Base-by-base conservation (phyloP, 92 coral and sea anemone species). In the Epizoanthus ramosus region DNA sequence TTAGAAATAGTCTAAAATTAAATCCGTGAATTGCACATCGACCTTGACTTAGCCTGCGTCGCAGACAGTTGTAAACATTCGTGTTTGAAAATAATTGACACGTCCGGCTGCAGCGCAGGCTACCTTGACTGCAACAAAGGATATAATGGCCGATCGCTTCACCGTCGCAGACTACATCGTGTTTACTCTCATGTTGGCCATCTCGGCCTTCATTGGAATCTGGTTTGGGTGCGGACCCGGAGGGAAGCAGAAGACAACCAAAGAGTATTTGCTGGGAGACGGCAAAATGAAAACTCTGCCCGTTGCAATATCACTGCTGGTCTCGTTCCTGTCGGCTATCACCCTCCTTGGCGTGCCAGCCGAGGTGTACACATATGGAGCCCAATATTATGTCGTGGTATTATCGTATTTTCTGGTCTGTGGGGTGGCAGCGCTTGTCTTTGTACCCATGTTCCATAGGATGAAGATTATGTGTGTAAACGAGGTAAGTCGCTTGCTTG, bases 301-400 rank as follows among this genome's bases (percentile, higher is more conserved):
- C n/a, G 83, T 91, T 16, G 87, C 94, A 3, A 68, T 92, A 24
- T 92, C 95, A 7, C 69, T 89, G 3, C 74, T 92, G 28, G 92
- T 86, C 57, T 92, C 95, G 0, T 89, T 77, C 39, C 89, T 92
- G 9, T 92, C 95, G 0, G 95, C 92, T 18, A 86, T 91, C 17
- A 43, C 95, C 8, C 87, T 91, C 0, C 92, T 91, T 8, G 95
- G 95, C 14, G 52, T 86, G 16, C 95, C 95, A 52, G 81, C 84
- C 0, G 95, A 91, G 75, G 84, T 91, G 13, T 91, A 81, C 81
- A 73, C 88, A 8, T 91, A 82, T 37, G 95, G 95, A 3, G 57
- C 89, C 0, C 92, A 89, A 86, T 89, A 80, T 60, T 35, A 24
- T 15, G 50, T 39, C 17, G 19, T 76, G 21, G 10, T 77, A 4